Percentiles rank a stretch among this genome's conserved stretches.
These are phyloP conservation scores for Microhierax caerulescens DNA, from an alignment of 2,797 vertebrate genomes.

Conservation along the genomic window DNA sequence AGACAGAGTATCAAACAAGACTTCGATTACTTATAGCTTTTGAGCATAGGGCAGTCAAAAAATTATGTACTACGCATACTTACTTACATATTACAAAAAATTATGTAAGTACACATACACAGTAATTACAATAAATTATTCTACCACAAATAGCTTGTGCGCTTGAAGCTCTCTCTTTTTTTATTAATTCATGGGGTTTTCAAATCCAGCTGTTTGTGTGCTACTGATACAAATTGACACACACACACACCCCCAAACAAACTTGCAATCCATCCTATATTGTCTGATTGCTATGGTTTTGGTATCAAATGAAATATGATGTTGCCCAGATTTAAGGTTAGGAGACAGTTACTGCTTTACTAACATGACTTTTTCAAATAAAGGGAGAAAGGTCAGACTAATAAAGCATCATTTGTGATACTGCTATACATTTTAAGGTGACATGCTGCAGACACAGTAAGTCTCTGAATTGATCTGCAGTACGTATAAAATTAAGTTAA, in stretches of 20 bases:
- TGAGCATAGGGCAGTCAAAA: background rate
- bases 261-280: background rate
- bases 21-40: background rate
- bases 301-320: background rate
- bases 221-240: background rate
- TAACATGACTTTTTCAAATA: background rate
- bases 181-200: background rate
- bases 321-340: background rate
- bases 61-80: background rate
- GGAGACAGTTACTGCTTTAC: background rate
- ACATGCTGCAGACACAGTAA: accelerated
- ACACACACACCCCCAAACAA: background rate
- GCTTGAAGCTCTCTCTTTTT: background rate
- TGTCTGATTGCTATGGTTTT: background rate
- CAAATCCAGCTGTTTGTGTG: background rate
- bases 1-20: background rate
- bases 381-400: background rate
- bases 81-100: no score
- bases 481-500: background rate
- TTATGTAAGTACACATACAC: no score
- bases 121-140: background rate
- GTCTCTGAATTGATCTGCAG: background rate
- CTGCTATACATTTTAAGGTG: background rate
- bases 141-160: background rate
- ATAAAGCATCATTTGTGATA: background rate